Conservation (phyloP, 2,113 vertebrate genomes). For the Recurvirostra avosetta region DNA sequence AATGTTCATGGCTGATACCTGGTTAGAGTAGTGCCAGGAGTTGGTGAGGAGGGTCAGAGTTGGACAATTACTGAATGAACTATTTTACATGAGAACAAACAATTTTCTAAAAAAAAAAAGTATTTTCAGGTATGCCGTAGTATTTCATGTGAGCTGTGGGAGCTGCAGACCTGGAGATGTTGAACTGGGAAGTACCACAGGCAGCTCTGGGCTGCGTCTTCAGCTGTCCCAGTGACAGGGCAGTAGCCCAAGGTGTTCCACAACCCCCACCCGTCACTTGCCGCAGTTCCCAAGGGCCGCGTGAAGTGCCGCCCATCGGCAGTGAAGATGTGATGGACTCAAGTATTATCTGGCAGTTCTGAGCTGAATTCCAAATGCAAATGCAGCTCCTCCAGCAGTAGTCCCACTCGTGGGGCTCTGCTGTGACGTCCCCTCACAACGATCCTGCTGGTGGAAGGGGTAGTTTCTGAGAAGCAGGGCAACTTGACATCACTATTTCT, state of each 20-base stretch:
- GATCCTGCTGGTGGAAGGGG: neutral
- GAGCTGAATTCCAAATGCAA: neutral
- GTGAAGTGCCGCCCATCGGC: accelerated
- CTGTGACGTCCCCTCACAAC: neutral
- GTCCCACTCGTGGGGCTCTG: neutral
- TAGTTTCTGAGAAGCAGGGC: neutral
- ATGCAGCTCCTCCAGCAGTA: neutral
- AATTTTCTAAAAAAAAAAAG: neutral
- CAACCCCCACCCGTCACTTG: neutral
- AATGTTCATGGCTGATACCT: neutral
- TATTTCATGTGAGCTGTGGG: neutral
- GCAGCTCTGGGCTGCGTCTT: neutral
- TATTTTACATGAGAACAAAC: neutral
- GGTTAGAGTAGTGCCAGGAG: neutral
- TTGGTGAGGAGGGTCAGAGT: neutral
- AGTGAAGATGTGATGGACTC: neutral
- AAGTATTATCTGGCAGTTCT: neutral
- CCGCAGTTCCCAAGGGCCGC: neutral
- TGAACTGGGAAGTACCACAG: neutral
- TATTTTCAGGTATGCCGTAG: neutral
- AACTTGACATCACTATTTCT: neutral
- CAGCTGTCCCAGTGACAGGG: neutral
- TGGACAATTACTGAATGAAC: neutral
- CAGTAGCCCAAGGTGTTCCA: neutral
- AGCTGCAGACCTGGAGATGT: neutral